Evolutionary conservation across 2,797 vertebrate species (phyloP), one percentile per base, ranked within the genome.

Genomic region (Phyllotis vaccarum): DNA sequence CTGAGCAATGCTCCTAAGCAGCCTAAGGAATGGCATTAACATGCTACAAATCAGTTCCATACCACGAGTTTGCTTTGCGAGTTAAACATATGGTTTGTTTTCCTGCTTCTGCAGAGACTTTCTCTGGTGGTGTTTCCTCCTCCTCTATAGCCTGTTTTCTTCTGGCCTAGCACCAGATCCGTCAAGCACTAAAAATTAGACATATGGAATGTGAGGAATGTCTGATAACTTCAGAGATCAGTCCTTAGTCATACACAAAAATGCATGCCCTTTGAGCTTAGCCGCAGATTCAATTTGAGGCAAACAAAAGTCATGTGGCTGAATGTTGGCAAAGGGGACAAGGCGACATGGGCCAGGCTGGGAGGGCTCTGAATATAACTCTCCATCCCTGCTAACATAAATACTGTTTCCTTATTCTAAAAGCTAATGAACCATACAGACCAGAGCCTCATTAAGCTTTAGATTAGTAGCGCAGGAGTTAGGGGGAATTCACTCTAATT

Each of bases 191-290:
- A 97, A 98, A 98, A 98, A 98, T 98, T 98, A 98, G 98, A 98
- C 98, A 97, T 97, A 98, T 97, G 98, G 98, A 99, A 99, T 99
- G 98, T 87, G 81, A 98, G 97, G 98, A 99, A 99, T 99, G 98
- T 96, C 98, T 98, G 98, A 98, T 98, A 98, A 96, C 96, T 88
- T 94, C 96, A 96, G 96, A 97, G 98, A 98, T 98, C 98, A 98
- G 98, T 97, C 98, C 97, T 98, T 96, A 96, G 98, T 97, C 95
- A 97, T 97, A 98, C 98, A 98, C 96, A 97, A 97, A 97, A 97
- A 66, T 46, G 96, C 92, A 79, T 0, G 97, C 98, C 98, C 99
- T 99, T 98, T 98, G 98, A 93, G 97, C 98, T 97, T 95, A 54
- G 76, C 97, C 96, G 96, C 91, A 80, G 91, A 97, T 75, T 92